A percentile compares a stretch with the other conserved stretches of the same genome.
phyloP scores from a whole-genome alignment of 2,797 vertebrate genomes.

The Melanotaenia parkinsoni region DNA sequence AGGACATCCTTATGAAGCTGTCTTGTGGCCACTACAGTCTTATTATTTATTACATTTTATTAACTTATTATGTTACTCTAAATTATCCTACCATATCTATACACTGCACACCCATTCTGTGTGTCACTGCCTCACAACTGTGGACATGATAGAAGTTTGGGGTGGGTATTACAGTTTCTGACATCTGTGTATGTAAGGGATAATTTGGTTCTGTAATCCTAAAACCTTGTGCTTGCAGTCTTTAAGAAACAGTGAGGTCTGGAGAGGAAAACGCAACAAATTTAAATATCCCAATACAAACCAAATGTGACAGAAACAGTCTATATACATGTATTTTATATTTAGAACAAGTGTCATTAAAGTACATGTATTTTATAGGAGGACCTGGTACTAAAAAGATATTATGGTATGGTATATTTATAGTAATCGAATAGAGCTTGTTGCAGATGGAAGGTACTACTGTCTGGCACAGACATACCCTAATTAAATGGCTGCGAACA shows the following conservation, averaged over 20 bases:
- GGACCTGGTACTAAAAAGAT: slow-evolving; percentile 13
- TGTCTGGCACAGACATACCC: not conserved
- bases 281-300: slow-evolving; percentile 11
- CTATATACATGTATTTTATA: slow-evolving; percentile 15
- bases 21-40: not conserved
- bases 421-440: slow-evolving; percentile 13
- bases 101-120: not conserved
- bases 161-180: slow-evolving; percentile 21
- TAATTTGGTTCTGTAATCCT: slow-evolving; percentile 52
- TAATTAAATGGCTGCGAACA: slow-evolving; percentile 25
- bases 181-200: slow-evolving; percentile 33
- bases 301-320: slow-evolving; percentile 4
- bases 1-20: not conserved
- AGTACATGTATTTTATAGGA: slow-evolving; percentile 19
- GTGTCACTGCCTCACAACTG: slow-evolving; percentile 15
- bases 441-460: not conserved
- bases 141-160: slow-evolving; percentile 15
- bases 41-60: too few relatives aligned
- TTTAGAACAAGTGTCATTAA: slow-evolving; percentile 38
- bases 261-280: slow-evolving; percentile 20
- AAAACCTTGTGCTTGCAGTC: slow-evolving; percentile 44
- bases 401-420: slow-evolving; percentile 18
- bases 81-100: slow-evolving; percentile 10
- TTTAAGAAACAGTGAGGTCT: slow-evolving; percentile 33
- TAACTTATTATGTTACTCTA: not conserved